phyloP scores from a whole-genome alignment of 2,113 vertebrate species.

The Ptyas mucosa region DNA sequence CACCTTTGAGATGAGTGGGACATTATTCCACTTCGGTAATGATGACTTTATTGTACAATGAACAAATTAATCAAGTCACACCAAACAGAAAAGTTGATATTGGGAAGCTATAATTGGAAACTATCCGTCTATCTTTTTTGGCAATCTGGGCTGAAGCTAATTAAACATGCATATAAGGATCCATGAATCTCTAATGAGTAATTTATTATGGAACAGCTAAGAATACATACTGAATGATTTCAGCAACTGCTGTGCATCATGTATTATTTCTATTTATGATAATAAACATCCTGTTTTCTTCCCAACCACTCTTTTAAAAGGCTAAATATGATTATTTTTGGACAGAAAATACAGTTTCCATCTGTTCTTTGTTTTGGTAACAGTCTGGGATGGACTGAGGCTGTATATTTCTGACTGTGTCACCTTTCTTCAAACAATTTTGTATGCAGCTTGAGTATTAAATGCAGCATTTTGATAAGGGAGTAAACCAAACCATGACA shows the following conservation, averaged over 20 bases:
- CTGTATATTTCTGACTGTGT: neutral
- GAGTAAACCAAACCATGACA: neutral
- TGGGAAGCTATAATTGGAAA: neutral
- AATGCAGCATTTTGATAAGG: neutral
- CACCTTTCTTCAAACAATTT: neutral
- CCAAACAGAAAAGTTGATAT: neutral
- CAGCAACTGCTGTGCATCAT: neutral
- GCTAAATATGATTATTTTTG: neutral
- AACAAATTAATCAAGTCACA: neutral
- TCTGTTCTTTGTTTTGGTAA: neutral
- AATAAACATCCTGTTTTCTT: neutral
- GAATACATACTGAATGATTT: neutral
- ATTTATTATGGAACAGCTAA: neutral
- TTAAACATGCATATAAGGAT: neutral
- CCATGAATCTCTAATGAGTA: neutral
- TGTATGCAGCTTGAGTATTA: neutral
- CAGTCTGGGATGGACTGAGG: neutral
- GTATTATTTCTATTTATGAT: neutral
- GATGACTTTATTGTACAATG: neutral
- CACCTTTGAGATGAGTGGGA: neutral
- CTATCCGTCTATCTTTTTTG: neutral
- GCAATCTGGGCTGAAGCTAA: neutral
- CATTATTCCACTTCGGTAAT: neutral
- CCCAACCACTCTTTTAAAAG: neutral
- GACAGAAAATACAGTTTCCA: neutral